phyloP scores from a whole-genome alignment of 2,797 vertebrate genomes.

The Caiman crocodilus region DNA sequence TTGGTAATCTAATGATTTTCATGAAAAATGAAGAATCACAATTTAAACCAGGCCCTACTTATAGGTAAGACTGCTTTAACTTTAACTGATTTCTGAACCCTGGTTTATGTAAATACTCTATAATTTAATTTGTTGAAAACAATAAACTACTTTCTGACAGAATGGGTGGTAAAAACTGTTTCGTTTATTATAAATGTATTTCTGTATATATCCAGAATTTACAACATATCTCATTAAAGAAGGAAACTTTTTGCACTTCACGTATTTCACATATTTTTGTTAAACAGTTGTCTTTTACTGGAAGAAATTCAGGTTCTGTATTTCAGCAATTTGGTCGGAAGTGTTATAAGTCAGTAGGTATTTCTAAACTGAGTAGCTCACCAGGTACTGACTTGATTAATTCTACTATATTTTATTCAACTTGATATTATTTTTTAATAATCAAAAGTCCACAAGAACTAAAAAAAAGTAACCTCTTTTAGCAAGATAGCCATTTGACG shows the following conservation, averaged over 20 bases:
- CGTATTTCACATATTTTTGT: neutral
- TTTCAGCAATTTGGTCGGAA: conserved; percentile 1
- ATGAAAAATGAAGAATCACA: too few species aligned
- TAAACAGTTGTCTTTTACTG: neutral
- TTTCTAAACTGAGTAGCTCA: conserved; percentile 15
- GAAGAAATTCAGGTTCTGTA: neutral
- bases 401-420: neutral
- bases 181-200: neutral
- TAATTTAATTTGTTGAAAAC: neutral
- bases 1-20: neutral
- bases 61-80: neutral
- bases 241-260: neutral
- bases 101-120: neutral
- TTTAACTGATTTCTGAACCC: neutral
- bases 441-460: neutral
- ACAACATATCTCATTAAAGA: neutral
- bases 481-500: conserved; percentile 12
- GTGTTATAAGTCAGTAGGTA: neutral
- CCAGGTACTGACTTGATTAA: neutral
- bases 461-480: conserved; percentile 4
- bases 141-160: neutral
- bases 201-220: neutral
- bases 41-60: too few species aligned
- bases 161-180: neutral
- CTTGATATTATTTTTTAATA: conserved; percentile 7